A percentile compares a stretch with the other conserved stretches of the same genome.
Evolutionary conservation across 2,888 invertebrate species (phyloP).

Genomic region (Rhogogaster chlorosoma): DNA sequence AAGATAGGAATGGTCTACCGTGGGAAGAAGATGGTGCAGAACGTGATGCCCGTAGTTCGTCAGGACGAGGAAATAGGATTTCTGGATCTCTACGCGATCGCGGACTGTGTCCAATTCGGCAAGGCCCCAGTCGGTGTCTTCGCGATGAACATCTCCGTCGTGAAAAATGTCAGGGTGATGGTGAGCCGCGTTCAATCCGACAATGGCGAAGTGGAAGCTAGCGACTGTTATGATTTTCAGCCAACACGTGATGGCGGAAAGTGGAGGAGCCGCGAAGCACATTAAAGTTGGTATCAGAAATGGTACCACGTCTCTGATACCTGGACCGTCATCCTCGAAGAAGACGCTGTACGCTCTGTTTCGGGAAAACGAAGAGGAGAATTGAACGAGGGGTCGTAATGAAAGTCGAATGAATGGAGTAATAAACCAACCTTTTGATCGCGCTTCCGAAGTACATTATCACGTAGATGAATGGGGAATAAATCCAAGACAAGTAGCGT

Average conservation of each 20-base stretch:
- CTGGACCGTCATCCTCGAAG: constrained; percentile 10
- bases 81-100: constrained; percentile 85
- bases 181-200: constrained; percentile 88
- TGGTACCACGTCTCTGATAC: constrained; percentile 67
- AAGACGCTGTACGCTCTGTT: background rate
- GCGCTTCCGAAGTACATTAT: constrained; percentile 73
- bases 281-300: constrained; percentile 78
- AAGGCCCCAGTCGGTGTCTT: constrained; percentile 87
- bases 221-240: constrained; percentile 79
- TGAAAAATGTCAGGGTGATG: constrained; percentile 90
- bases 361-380: background rate
- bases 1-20: constrained; percentile 87
- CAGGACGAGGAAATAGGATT: constrained; percentile 84
- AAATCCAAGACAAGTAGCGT: constrained; percentile 80
- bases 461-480: constrained; percentile 79
- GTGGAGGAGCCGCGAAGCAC: constrained; percentile 72
- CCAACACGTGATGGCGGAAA: constrained; percentile 79
- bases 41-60: constrained; percentile 89
- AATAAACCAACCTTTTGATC: constrained; percentile 77
- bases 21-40: constrained; percentile 90
- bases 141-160: constrained; percentile 86
- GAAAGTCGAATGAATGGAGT: background rate
- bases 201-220: constrained; percentile 82
- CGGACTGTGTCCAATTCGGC: constrained; percentile 87
- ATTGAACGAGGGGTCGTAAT: background rate